Percentiles rank a stretch among this genome's conserved stretches.
Conservation (phyloP, 2,797 vertebrate genomes). For the Pangasius mekongensis region DNA sequence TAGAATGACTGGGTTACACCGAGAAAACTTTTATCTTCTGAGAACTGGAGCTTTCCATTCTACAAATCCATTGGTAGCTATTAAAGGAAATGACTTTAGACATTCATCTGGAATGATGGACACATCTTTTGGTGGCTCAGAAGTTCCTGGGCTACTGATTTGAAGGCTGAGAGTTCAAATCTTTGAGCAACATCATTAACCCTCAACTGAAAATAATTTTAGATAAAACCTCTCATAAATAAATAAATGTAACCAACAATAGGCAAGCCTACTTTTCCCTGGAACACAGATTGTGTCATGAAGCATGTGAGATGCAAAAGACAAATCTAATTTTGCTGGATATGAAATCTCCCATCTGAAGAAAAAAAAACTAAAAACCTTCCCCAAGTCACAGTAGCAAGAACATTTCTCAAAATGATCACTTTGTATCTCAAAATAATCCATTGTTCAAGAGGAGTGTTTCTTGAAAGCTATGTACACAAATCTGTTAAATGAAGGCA, state of each 20-base stretch:
- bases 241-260: background rate
- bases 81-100: background rate
- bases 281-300: background rate
- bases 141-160: background rate
- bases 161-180: background rate
- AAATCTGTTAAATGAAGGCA: background rate
- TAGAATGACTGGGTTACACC: too few relatives aligned
- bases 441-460: background rate
- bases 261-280: background rate
- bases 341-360: background rate
- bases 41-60: background rate
- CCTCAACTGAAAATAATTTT: background rate
- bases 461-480: background rate
- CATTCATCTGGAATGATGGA: background rate
- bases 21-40: background rate
- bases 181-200: background rate
- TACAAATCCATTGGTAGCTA: background rate
- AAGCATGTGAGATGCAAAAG: background rate
- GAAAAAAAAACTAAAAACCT: background rate
- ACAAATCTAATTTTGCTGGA: background rate
- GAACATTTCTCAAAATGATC: background rate
- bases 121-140: background rate
- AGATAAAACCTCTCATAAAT: background rate
- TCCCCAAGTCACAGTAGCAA: background rate
- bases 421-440: background rate